phyloP scores from a whole-genome alignment of 2,888 invertebrate genomes.

The Agonum fuliginosum region DNA sequence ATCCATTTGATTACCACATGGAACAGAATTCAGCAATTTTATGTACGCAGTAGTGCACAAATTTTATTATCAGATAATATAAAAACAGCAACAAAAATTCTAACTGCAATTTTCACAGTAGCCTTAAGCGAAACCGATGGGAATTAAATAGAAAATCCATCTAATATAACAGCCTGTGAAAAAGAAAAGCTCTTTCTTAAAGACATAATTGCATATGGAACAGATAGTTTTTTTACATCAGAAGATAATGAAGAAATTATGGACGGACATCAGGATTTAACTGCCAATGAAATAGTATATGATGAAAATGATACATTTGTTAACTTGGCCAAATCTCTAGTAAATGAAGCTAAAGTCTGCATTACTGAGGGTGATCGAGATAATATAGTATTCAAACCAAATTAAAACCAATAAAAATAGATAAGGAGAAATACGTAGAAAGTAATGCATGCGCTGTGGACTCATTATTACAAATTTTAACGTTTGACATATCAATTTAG shows the following conservation, averaged over 20 bases:
- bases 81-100: neutral
- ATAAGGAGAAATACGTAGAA: constrained; percentile 26
- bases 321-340: neutral
- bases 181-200: constrained; percentile 39
- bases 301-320: neutral
- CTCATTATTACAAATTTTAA: constrained; percentile 45
- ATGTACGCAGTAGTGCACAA: neutral
- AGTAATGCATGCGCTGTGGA: constrained; percentile 53
- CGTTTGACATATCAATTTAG: too few relatives aligned
- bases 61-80: neutral
- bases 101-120: constrained; percentile 8
- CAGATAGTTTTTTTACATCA: constrained; percentile 1
- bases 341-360: neutral
- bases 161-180: constrained; percentile 38
- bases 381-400: constrained; percentile 60
- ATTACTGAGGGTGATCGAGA: constrained; percentile 52
- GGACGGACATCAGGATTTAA: neutral
- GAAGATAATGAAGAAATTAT: constrained; percentile 18
- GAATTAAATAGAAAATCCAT: neutral
- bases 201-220: constrained; percentile 46
- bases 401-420: constrained; percentile 47
- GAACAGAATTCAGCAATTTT: constrained; percentile 13
- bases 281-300: neutral
- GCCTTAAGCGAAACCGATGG: constrained; percentile 3
- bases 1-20: constrained; percentile 49